These are phyloP conservation scores for Drosophila ohnishii DNA, from an alignment of 1,140 invertebrate species.

Conservation along the genomic window DNA sequence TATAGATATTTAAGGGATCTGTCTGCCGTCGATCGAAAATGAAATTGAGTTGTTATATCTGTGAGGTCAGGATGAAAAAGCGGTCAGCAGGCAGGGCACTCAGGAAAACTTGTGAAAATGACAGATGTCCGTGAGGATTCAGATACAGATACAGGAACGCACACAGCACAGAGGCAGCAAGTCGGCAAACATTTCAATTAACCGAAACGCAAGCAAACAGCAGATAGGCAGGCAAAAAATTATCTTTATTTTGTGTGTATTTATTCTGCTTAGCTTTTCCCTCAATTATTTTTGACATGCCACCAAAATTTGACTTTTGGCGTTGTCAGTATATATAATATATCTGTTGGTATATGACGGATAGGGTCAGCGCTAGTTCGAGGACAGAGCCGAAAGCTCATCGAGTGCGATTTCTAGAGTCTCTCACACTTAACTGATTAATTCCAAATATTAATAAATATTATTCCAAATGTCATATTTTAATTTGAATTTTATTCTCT, in stretches of 20 bases:
- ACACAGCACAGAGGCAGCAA: conserved; percentile 9
- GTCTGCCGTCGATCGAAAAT: conserved; percentile 9
- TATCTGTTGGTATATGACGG: conserved; percentile 10
- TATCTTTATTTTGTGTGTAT: conserved; percentile 36
- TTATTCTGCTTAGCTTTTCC: conserved; percentile 29
- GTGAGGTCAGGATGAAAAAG: conserved; percentile 17
- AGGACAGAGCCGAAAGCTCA: not conserved
- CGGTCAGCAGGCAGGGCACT: conserved; percentile 15
- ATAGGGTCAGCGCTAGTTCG: conserved; percentile 23
- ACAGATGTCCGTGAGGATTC: conserved; percentile 33
- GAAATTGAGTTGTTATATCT: not conserved
- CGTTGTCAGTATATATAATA: conserved; percentile 17
- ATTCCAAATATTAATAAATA: not conserved
- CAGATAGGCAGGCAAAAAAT: conserved; percentile 28
- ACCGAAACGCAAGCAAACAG: conserved; percentile 25
- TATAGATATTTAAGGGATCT: not conserved
- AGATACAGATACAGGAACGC: conserved; percentile 9
- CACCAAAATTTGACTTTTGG: conserved; percentile 36
- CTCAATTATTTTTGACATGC: conserved; percentile 44
- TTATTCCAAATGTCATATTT: not conserved
- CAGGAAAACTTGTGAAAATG: conserved; percentile 16
- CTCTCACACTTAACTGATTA: conserved; percentile 3
- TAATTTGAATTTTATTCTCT: conserved; percentile 20
- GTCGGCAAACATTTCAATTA: conserved; percentile 43
- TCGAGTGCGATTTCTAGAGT: not conserved